Evolutionary conservation across 2,888 invertebrate genomes (phyloP).

Genomic region (Teinopalpus imperialis): DNA sequence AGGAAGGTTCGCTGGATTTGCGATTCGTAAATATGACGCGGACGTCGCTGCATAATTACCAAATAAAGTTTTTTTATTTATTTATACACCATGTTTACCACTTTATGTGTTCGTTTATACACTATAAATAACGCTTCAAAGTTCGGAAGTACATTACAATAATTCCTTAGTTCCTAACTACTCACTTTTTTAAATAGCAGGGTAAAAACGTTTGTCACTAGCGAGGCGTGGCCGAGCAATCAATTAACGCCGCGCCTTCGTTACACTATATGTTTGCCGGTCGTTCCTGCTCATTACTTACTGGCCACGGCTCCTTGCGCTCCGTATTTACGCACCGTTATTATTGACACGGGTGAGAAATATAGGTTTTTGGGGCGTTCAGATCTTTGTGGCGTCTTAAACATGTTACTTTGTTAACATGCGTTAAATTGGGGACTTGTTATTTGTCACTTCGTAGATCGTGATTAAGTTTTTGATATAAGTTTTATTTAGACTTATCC

Average conservation of each 20-base stretch:
- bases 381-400: slow-evolving; percentile 19
- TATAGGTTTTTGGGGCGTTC: slow-evolving; percentile 33
- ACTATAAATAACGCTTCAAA: neutral
- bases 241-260: slow-evolving; percentile 66
- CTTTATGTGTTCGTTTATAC: no score
- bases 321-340: slow-evolving; percentile 33
- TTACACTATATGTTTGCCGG: slow-evolving; percentile 72
- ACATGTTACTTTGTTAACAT: no score
- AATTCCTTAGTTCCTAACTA: slow-evolving; percentile 5
- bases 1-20: no score
- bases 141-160: neutral
- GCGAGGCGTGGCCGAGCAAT: slow-evolving; percentile 61
- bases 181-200: slow-evolving; percentile 16
- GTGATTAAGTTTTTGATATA: no score
- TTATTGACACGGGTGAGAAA: slow-evolving; percentile 36
- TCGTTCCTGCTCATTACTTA: slow-evolving; percentile 71
- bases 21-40: no score
- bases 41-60: no score
- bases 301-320: slow-evolving; percentile 55
- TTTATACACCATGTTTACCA: no score
- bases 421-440: slow-evolving; percentile 2
- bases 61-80: no score
- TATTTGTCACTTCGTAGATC: slow-evolving; percentile 2
- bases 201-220: slow-evolving; percentile 30
- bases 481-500: no score